Base-by-base conservation (phyloP, 2,113 vertebrate genomes). In the Romanogobio albipinnatus region DNA sequence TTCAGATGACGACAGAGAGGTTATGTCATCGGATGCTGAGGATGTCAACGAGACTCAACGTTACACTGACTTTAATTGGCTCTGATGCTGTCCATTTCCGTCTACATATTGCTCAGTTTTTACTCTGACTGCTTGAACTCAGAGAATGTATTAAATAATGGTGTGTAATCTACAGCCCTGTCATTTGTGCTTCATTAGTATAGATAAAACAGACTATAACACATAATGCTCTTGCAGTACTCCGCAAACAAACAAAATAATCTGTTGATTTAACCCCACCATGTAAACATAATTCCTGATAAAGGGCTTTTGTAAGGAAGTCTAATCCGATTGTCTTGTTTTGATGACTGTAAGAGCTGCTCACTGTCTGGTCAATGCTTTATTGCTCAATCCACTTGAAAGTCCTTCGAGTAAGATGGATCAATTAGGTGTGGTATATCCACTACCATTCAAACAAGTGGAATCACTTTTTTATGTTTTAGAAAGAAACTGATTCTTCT, bases 41-140 rank as follows among this genome's bases (percentile, higher is more conserved):
- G 53, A 77, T 58, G 19, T 77, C 53, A 43, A 77, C 33, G 13
- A 43, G 59, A 75, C 53, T 56, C 22, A 51, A 36, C 13, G 58
- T 17, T 24, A 66, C 73, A 7, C 45, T 77, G 74, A 84, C 83
- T 22, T 56, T 56, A 56, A 56, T 22, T 22, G 53, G 6, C 53
- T 53, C 51, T 89, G 91, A 93, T 87, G 88, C 84, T 15, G 79
- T 88, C 89, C 59, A 24, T 85, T 79, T 81, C 56, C 61, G 81
- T 88, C 80, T 9, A 22, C 86, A 89, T 86, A 75, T 88, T 86
- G 86, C 79, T 84, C 84, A 24, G 74, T 83, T 59, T 8, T 59
- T 86, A 3, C n/a, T 26, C 13, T 33, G 24, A 64, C 61, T 64
- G 22, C 45, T 26, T 17, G 68, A 86, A 87, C 17, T 56, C 17